phyloP scores from a whole-genome alignment of 1,140 invertebrate genomes.

The Agrilus planipennis region DNA sequence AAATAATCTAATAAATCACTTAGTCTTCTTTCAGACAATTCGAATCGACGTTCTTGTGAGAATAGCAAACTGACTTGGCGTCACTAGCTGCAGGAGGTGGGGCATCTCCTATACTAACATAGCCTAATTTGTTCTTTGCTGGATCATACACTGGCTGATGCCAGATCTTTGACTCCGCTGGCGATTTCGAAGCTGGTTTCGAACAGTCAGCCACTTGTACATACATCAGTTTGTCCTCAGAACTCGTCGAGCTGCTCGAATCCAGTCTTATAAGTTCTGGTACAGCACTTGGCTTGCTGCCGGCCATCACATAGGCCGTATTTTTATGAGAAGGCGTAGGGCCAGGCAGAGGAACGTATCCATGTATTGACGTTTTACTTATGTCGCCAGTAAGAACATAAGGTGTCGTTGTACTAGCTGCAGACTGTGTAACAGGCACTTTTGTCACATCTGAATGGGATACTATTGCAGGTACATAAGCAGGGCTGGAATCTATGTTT shows the following conservation, averaged over 20 bases:
- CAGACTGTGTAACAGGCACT: background rate
- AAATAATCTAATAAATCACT: no score
- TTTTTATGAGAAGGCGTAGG: conserved; percentile 6
- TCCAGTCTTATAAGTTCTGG: conserved; percentile 4
- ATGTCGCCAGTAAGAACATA: conserved; percentile 14
- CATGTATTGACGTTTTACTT: conserved; percentile 12
- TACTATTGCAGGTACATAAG: conserved; percentile 1
- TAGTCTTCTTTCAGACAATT: no score
- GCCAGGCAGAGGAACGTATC: conserved; percentile 14
- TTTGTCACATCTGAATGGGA: background rate
- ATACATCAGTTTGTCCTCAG: conserved; percentile 6
- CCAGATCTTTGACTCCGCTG: background rate
- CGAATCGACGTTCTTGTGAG: no score
- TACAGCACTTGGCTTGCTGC: conserved; percentile 7
- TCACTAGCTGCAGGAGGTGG: background rate
- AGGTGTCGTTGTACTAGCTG: conserved; percentile 8
- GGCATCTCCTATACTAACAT: conserved; percentile 13
- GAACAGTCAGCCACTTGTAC: conserved; percentile 10
- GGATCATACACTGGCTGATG: conserved; percentile 2
- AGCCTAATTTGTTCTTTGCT: conserved; percentile 9
- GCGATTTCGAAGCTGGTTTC: background rate
- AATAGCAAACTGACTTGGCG: no score
- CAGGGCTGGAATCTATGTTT: conserved; percentile 7
- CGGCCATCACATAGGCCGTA: conserved; percentile 14
- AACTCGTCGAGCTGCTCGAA: background rate